phyloP scores from a whole-genome alignment of 2,888 invertebrate species.

The Prenolepis imparis region DNA sequence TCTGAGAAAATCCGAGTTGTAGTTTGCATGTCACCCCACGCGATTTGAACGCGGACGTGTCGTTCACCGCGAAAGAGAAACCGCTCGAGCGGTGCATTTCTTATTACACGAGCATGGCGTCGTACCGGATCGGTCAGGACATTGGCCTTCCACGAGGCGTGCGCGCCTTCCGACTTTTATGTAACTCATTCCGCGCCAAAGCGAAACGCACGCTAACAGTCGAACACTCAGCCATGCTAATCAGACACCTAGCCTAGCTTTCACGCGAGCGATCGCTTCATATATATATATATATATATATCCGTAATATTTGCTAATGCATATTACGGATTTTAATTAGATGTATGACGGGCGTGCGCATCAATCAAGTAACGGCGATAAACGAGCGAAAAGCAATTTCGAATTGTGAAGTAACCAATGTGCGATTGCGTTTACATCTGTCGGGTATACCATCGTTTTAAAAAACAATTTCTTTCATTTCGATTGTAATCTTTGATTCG shows the following conservation, averaged over 20 bases:
- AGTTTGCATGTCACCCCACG: not conserved
- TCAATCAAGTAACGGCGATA: not conserved
- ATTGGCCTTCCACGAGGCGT: conserved; percentile 81
- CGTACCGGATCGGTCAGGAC: conserved; percentile 75
- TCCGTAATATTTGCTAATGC: not conserved
- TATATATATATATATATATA: not conserved
- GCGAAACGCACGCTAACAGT: conserved; percentile 57
- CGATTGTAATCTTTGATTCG: not conserved
- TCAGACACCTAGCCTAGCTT: conserved; percentile 14
- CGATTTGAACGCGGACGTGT: conserved; percentile 26
- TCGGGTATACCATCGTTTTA: not conserved
- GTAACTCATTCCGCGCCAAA: conserved; percentile 75
- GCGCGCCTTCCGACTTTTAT: conserved; percentile 73
- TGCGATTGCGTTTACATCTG: not conserved
- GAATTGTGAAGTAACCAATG: conserved; percentile 15
- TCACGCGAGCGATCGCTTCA: conserved; percentile 32
- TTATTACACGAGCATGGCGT: conserved; percentile 62
- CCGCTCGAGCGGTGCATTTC: conserved; percentile 65
- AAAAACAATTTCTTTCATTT: not conserved
- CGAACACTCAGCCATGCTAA: conserved; percentile 40
- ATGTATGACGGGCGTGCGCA: not conserved
- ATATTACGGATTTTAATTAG: not conserved
- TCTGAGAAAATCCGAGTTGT: not conserved
- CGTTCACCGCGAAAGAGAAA: conserved; percentile 57
- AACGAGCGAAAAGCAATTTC: not conserved